Evolutionary conservation across 2,797 vertebrate species (phyloP), one percentile per base, ranked within the genome.

Genomic region (Pitangus sulphuratus): DNA sequence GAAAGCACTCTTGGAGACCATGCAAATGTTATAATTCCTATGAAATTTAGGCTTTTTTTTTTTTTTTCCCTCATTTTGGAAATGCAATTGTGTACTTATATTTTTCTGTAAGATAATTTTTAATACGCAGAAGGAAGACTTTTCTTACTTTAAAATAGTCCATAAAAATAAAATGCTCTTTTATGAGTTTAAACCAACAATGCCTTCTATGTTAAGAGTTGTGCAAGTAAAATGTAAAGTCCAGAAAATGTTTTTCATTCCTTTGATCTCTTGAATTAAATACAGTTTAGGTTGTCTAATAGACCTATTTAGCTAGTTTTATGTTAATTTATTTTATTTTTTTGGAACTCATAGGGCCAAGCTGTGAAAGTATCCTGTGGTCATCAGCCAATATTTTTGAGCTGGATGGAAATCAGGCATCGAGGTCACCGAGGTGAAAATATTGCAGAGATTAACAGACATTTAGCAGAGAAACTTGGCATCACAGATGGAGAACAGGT

Each of bases 401-500:
- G 99, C 97, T 99, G 99, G 99, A 98, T 98, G 72, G 98, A 97
- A 95, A 98, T 94, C 51, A 98, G 98, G 88, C 97, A 95, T 90
- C 98, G 97, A 86, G 94, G 94, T 83, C 97, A 96, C 48, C 95
- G 86, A 62, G 97, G 97, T 57, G 97, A 98, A 94, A 97, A 98
- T 80, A 97, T 97, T 83, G 99, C 98, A 77, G 99, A 99, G 97
- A 93, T 99, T 83, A 99, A 98, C 96, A 98, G 99, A 79, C 98
- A 99, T 16, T 96, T 99, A 51, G 99, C 98, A 92, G 98, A 99
- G 90, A 99, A 98, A 83, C 98, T 99, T 90, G 99, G 99, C 33
- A 97, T 99, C 85, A 97, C 92, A 90, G 98, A 99, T 72, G 98
- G 99, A 91, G 98, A 98, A 45, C 98, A 99, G 98, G 99, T 99